These are phyloP conservation scores for Ectemnius continuus DNA, from an alignment of 2,888 invertebrate genomes.

Conservation along the genomic window DNA sequence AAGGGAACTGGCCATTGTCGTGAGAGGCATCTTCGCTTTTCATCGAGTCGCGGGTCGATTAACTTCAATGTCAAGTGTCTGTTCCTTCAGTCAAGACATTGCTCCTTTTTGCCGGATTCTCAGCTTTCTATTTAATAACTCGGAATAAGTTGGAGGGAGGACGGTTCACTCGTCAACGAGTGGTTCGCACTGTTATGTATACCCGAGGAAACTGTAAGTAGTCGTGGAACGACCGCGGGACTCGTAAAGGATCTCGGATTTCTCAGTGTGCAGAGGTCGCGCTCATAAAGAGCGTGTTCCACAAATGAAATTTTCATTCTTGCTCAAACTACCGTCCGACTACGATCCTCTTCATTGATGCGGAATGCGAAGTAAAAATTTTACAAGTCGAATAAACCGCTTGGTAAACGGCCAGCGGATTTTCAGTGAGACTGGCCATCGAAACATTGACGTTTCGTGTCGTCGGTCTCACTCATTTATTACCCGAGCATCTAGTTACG, in stretches of 20 bases:
- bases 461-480: background rate
- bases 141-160: too few species aligned
- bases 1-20: too few species aligned
- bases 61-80: too few species aligned
- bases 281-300: background rate
- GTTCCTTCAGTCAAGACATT: too few species aligned
- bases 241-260: conserved; percentile 15
- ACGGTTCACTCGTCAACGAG: too few species aligned
- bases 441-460: background rate
- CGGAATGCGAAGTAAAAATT: background rate
- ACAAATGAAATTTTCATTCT: conserved; percentile 5
- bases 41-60: too few species aligned
- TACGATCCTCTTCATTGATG: background rate
- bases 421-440: background rate
- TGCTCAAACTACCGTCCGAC: background rate
- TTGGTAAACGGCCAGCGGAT: background rate
- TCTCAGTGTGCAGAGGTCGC: background rate
- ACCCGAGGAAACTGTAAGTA: background rate
- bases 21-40: too few species aligned
- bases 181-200: too few species aligned
- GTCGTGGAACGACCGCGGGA: background rate
- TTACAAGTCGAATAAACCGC: conserved; percentile 3
- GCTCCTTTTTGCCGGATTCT: too few species aligned
- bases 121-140: too few species aligned
- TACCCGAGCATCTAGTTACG: too few species aligned